Conservation (phyloP, 2,113 vertebrate species). For the Xiphias gladius region DNA sequence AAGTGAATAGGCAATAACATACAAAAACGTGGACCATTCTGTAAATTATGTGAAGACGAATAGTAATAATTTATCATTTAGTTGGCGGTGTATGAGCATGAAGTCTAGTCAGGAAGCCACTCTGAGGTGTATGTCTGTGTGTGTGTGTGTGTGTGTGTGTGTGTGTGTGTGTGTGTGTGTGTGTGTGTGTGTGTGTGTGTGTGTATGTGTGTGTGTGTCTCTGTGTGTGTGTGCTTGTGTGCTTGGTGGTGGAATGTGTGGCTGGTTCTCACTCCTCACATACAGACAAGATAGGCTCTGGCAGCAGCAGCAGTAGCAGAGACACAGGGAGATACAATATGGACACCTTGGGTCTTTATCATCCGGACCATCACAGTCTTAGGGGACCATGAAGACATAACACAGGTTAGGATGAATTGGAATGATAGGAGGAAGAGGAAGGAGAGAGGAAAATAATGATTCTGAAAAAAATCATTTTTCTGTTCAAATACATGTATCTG, state of each 20-base stretch:
- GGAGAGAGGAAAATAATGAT: background rate
- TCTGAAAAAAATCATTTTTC: constrained; percentile 8
- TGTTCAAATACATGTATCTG: background rate
- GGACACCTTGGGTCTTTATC: constrained; percentile 76
- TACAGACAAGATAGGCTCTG: constrained; percentile 72
- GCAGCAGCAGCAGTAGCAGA: constrained; percentile 65
- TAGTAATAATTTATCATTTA: background rate
- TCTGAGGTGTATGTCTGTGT: too few species aligned
- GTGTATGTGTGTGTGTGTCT: constrained; percentile 26
- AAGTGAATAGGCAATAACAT: background rate
- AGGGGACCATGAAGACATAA: constrained; percentile 74
- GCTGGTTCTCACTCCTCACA: constrained; percentile 78
- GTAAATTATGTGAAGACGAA: background rate
- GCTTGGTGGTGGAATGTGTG: constrained; percentile 52
- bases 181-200: constrained; percentile 23
- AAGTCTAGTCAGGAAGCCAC: constrained; percentile 27
- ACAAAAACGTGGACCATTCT: background rate
- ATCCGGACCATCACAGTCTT: constrained; percentile 65
- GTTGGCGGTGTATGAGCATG: background rate
- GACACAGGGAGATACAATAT: constrained; percentile 55
- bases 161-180: constrained; percentile 40
- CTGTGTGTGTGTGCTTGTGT: constrained; percentile 18
- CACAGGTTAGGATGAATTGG: constrained; percentile 67
- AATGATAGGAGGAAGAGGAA: constrained; percentile 25
- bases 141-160: constrained; percentile 17